phyloP scores from a whole-genome alignment of 2,888 invertebrate species.

The Flexamia atlantica region DNA sequence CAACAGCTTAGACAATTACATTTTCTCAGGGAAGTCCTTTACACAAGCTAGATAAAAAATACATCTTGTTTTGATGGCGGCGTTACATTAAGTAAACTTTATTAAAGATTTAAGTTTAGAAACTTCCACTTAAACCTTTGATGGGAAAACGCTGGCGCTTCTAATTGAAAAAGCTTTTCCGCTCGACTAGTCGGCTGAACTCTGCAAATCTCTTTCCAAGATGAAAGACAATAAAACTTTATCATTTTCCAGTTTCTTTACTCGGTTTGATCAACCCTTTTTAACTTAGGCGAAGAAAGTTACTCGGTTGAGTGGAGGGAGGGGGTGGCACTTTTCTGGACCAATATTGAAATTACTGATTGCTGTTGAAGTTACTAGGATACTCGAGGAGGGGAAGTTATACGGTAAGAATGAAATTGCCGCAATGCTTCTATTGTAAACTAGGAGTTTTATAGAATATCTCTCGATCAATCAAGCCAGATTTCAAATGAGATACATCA shows the following conservation, averaged over 20 bases:
- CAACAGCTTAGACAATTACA: no score
- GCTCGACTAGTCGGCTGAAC: conserved; percentile 44
- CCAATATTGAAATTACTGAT: conserved; percentile 48
- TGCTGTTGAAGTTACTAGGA: conserved; percentile 29
- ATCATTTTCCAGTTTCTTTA: conserved; percentile 59
- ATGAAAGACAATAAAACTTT: conserved; percentile 61
- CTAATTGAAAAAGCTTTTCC: conserved; percentile 51
- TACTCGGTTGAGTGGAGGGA: conserved; percentile 31
- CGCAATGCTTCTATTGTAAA: no score
- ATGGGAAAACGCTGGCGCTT: conserved; percentile 31
- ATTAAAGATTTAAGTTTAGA: conserved; percentile 11
- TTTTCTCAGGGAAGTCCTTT: no score
- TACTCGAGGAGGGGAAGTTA: not conserved
- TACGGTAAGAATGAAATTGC: not conserved
- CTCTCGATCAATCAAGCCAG: no score
- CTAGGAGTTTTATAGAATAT: no score
- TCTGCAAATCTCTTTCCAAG: conserved; percentile 23
- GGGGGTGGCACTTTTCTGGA: conserved; percentile 34
- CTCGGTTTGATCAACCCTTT: conserved; percentile 47
- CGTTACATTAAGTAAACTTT: not conserved
- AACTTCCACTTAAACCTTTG: conserved; percentile 15
- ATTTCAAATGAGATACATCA: no score
- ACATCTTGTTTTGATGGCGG: not conserved
- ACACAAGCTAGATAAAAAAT: not conserved
- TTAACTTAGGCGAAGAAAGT: conserved; percentile 49